Base-by-base conservation (phyloP, 2,113 vertebrate genomes). In the Dromaius novaehollandiae region DNA sequence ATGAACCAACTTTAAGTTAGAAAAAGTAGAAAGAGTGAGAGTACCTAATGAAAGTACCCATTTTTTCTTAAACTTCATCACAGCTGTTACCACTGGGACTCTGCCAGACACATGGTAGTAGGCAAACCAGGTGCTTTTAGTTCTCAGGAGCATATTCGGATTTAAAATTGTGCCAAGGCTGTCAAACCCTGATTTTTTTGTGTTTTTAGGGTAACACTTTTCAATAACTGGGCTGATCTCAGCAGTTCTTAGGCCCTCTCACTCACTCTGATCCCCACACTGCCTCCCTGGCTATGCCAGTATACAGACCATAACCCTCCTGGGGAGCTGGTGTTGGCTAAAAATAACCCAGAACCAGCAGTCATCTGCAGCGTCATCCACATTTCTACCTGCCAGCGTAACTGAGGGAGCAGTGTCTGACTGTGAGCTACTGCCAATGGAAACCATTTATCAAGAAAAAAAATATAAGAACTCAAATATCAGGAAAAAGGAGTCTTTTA, bases 331-430 rank as follows among this genome's bases (percentile, higher is more conserved):
- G 74, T 53, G 53, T 88, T 78, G 60, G 79, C 92, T 96, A 90
- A 86, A 88, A 90, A 90, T 50, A 91, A 66, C 36, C 71, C 79
- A 74, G 76, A 83, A 74, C 91, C 96, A 96, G 96, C 96, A 96
- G 82, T 42, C 77, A 71, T 63, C 76, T 20, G 63, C 90, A 90
- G 92, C 88, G 94, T 79, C 90, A 94, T 80, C 95, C 96, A 93
- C 96, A 86, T 36, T 94, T 81, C 58, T 26, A 91, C 93, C 95
- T 95, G 91, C 82, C 93, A 88, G 68, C 1, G 0, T 14, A 69
- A 66, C 66, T 3, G 53, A 53, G 85, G 68, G 40, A 74, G 82
- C 56, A 42, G 26, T 0, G 84, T 50, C 65, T 40, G 58, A 25
- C 71, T 95, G 71, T 0, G 18, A 89, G 75, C 82, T 26, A 80